Conservation (phyloP, 2,113 vertebrate genomes). For the Rutilus rutilus region DNA sequence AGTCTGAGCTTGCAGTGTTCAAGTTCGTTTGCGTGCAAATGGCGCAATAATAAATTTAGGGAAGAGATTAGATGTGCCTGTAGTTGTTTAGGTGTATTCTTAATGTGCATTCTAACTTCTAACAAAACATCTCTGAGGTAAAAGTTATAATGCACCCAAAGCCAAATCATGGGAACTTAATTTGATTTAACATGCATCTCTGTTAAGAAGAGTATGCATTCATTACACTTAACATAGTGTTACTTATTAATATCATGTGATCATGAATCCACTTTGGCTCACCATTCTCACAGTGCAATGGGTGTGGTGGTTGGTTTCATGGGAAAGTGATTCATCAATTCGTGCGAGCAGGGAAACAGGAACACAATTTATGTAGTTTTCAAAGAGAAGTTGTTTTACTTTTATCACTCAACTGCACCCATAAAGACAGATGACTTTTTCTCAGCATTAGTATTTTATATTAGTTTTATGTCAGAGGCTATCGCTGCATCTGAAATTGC, state of each 20-base stretch:
- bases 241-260: not conserved
- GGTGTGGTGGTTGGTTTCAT: conserved; percentile 33
- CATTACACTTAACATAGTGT: not conserved
- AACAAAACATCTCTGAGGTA: not conserved
- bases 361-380: not conserved
- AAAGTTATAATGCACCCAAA: not conserved
- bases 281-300: not conserved
- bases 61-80: not conserved
- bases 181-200: not conserved
- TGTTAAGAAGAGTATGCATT: not conserved
- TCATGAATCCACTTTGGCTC: not conserved
- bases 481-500: too few relatives aligned
- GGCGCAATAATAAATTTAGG: not conserved
- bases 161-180: not conserved
- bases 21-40: not conserved
- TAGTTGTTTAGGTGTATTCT: not conserved
- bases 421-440: not conserved
- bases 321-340: conserved; percentile 30
- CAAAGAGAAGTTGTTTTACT: not conserved
- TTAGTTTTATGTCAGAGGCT: not conserved
- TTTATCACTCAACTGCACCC: not conserved
- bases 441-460: too few relatives aligned
- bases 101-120: not conserved
- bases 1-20: not conserved
- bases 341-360: not conserved